Evolutionary conservation across 1,140 invertebrate genomes (phyloP).

Genomic region (Caenorhabditis inopinata): DNA sequence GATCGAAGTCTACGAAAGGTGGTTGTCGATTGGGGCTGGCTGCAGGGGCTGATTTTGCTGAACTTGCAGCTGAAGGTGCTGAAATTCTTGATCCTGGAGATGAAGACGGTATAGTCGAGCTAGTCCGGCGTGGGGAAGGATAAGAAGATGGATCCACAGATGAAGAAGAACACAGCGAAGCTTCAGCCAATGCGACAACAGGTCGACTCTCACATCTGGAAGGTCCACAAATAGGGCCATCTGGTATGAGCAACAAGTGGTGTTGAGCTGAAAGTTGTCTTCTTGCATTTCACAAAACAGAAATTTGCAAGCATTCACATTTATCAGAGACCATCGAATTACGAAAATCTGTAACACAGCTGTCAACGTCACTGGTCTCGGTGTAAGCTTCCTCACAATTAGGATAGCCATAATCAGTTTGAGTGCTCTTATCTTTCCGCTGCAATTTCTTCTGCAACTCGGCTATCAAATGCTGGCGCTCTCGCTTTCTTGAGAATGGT

Average conservation of each 20-base stretch:
- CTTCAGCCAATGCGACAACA: constrained; percentile 18
- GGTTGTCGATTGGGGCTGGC: constrained; percentile 24
- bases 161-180: neutral
- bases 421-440: constrained; percentile 28
- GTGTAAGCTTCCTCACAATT: constrained; percentile 36
- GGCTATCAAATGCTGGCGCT: constrained; percentile 43
- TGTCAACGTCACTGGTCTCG: constrained; percentile 39
- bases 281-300: neutral
- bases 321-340: neutral
- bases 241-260: neutral
- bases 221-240: constrained; percentile 35
- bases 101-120: constrained; percentile 39
- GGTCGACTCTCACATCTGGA: constrained; percentile 36
- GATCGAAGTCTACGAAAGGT: constrained; percentile 40
- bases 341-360: constrained; percentile 24
- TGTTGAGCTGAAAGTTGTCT: neutral
- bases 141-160: constrained; percentile 21
- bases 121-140: constrained; percentile 16
- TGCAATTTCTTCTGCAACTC: constrained; percentile 37
- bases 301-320: neutral
- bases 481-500: constrained; percentile 38
- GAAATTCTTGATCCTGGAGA: constrained; percentile 35
- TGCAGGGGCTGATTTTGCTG: neutral
- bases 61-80: neutral
- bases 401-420: constrained; percentile 24